Conservation (phyloP, 1,140 invertebrate genomes). For the Drosophila ambigua region DNA sequence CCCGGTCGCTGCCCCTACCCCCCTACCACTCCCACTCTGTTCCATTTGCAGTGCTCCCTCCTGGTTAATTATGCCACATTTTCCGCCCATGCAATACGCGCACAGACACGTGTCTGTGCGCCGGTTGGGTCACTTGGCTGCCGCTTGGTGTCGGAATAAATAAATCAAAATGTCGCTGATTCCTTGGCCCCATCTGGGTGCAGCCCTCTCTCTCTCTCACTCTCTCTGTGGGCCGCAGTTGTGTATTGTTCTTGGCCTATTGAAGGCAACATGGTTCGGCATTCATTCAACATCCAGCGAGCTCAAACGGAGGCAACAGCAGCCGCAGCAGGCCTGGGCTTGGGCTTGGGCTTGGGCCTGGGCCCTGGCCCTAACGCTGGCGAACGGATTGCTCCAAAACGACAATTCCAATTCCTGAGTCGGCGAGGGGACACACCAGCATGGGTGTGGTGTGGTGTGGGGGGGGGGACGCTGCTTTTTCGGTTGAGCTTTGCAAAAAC, state of each 20-base stretch:
- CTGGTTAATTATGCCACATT: too few relatives aligned
- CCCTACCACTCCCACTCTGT: too few relatives aligned
- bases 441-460: too few relatives aligned
- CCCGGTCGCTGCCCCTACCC: too few relatives aligned
- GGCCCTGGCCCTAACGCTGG: background rate
- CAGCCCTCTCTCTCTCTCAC: background rate
- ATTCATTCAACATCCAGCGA: constrained; percentile 1
- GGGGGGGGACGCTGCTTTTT: constrained; percentile 48
- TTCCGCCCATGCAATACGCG: background rate
- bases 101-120: too few relatives aligned
- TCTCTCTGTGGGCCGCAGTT: background rate
- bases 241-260: constrained; percentile 61
- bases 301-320: background rate
- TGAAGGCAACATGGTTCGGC: constrained; percentile 43
- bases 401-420: constrained; percentile 4
- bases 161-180: constrained; percentile 76
- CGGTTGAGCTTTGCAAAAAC: constrained; percentile 65
- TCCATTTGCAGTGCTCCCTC: too few relatives aligned
- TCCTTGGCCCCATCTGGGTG: constrained; percentile 19
- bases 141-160: constrained; percentile 65
- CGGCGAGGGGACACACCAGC: background rate
- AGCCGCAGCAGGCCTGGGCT: background rate
- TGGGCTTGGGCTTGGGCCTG: constrained; percentile 15
- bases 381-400: constrained; percentile 19
- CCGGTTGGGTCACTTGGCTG: constrained; percentile 22